Conservation (phyloP, 2,797 vertebrate genomes). For the Adrianichthys oophorus region DNA sequence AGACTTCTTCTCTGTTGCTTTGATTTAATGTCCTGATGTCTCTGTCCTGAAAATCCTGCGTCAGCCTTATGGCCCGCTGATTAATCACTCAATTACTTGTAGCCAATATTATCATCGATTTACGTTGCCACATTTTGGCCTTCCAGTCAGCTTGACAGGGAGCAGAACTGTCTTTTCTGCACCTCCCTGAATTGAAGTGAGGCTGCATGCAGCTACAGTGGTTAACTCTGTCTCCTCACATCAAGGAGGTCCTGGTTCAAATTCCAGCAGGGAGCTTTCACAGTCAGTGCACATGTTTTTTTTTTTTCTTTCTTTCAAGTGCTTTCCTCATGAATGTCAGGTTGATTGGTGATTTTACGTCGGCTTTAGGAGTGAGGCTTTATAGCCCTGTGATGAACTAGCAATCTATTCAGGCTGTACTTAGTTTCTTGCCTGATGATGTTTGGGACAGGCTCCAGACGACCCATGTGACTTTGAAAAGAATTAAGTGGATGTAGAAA, state of each 20-base stretch:
- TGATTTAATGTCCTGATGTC: neutral
- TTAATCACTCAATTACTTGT: slow-evolving; percentile 64
- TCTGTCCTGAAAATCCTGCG: slow-evolving; percentile 8
- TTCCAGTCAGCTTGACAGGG: slow-evolving; percentile 29
- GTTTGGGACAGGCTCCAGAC: no score
- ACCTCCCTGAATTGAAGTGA: slow-evolving; percentile 1
- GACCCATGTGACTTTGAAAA: no score
- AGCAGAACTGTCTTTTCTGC: slow-evolving; percentile 14
- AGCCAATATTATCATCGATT: slow-evolving; percentile 62
- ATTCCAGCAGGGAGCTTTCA: no score
- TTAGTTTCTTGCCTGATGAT: no score
- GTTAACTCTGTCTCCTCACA: neutral
- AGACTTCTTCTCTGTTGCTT: slow-evolving; percentile 8
- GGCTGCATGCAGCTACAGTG: neutral
- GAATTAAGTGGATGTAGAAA: no score
- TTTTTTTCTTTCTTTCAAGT: no score
- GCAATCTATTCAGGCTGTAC: no score
- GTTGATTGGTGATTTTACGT: neutral
- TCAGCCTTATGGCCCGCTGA: slow-evolving; percentile 50
- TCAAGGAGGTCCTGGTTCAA: no score
- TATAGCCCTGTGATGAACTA: no score
- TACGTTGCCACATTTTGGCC: slow-evolving; percentile 38
- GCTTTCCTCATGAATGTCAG: neutral
- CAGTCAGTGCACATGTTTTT: no score
- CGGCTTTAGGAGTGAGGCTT: no score